Conservation (phyloP, 1,140 invertebrate genomes). For the Laupala kohalensis region DNA sequence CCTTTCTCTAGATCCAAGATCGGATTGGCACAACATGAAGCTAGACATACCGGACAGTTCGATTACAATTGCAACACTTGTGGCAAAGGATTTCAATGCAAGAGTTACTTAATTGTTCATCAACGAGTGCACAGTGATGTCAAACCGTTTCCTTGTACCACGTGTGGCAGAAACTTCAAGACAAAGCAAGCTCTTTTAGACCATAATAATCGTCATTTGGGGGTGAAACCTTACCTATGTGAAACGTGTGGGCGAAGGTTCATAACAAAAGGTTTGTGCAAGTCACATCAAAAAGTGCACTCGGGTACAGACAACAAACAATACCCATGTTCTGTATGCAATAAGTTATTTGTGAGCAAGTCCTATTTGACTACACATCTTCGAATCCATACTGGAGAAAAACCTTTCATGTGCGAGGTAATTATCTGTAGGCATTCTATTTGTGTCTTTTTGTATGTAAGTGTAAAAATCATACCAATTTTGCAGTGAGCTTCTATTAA, state of each 20-base stretch:
- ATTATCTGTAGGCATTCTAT: neutral
- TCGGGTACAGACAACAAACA: slow-evolving; percentile 50
- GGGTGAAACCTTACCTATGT: slow-evolving; percentile 68
- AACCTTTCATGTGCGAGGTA: slow-evolving; percentile 48
- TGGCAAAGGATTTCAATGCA: slow-evolving; percentile 57
- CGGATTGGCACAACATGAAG: slow-evolving; percentile 51
- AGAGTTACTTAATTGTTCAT: slow-evolving; percentile 55
- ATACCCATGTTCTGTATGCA: slow-evolving; percentile 50
- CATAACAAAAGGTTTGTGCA: slow-evolving; percentile 61
- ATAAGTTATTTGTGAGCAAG: slow-evolving; percentile 56
- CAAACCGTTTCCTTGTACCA: slow-evolving; percentile 43
- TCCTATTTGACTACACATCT: slow-evolving; percentile 71
- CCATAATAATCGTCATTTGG: slow-evolving; percentile 68
- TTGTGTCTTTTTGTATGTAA: neutral
- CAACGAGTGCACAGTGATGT: slow-evolving; percentile 50
- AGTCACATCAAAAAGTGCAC: slow-evolving; percentile 55
- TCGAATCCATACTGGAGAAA: slow-evolving; percentile 76
- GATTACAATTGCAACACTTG: slow-evolving; percentile 53
- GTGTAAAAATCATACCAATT: no score
- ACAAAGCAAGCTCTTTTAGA: slow-evolving; percentile 60
- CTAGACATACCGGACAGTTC: slow-evolving; percentile 49
- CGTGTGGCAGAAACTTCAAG: slow-evolving; percentile 52
- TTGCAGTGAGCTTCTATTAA: no score
- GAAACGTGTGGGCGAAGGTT: slow-evolving; percentile 66
- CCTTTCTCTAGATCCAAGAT: slow-evolving; percentile 37